A percentile compares a stretch with the other conserved stretches of the same genome.
Conservation (phyloP, 2,797 vertebrate species). For the Ateles fusciceps region DNA sequence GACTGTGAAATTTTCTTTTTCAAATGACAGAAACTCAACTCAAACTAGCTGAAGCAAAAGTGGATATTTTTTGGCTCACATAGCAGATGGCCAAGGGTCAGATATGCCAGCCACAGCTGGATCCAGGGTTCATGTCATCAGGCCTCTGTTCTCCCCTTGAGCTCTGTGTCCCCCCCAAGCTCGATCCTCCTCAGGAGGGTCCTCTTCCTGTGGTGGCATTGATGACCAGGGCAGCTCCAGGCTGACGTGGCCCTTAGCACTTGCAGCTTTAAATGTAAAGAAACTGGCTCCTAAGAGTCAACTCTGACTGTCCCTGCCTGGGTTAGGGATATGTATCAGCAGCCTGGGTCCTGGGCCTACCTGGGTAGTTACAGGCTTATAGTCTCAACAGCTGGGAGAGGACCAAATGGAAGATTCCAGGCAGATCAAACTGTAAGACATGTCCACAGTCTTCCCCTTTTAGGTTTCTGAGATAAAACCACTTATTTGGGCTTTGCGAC, state of each 20-base stretch:
- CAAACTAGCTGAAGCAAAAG: background rate
- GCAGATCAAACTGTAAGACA: background rate
- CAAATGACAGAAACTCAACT: background rate
- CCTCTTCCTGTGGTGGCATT: background rate
- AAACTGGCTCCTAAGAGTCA: background rate
- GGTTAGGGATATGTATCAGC: background rate
- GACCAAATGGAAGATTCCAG: background rate
- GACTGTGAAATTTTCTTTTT: background rate
- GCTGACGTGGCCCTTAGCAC: background rate
- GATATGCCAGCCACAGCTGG: background rate
- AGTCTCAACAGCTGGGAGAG: background rate
- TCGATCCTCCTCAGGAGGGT: background rate
- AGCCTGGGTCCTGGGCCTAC: background rate
- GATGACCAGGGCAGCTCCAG: background rate
- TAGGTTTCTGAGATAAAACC: background rate
- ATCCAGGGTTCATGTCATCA: rapidly evolving
- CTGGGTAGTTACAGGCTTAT: background rate
- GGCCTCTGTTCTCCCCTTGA: background rate
- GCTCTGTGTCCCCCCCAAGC: background rate
- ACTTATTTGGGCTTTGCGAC: background rate
- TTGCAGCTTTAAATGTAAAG: background rate
- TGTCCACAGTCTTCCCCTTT: background rate
- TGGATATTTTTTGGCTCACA: background rate
- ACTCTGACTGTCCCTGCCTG: background rate
- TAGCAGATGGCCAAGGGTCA: background rate